Evolutionary conservation across 2,888 invertebrate species (phyloP).

Genomic region (Drosophila barbarae): DNA sequence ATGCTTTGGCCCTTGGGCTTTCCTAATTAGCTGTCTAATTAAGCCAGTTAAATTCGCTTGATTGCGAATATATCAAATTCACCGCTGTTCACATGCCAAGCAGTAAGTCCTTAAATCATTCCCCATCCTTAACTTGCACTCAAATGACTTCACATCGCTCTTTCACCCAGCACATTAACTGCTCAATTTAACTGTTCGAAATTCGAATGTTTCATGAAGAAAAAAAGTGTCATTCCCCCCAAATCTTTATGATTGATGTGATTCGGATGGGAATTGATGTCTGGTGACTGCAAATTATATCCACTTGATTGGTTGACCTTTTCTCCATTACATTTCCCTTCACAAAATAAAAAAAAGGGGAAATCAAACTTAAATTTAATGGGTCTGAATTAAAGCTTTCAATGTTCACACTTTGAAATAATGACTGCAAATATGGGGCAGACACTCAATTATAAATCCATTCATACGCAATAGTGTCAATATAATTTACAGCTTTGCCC

Average conservation of each 20-base stretch:
- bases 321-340: background rate
- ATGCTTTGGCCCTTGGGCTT: background rate
- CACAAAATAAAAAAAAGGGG: background rate
- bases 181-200: constrained; percentile 31
- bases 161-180: constrained; percentile 16
- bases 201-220: constrained; percentile 1
- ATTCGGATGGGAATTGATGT: constrained; percentile 11
- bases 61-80: background rate
- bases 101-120: constrained; percentile 5
- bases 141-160: constrained; percentile 9
- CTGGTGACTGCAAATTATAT: constrained; percentile 26
- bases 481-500: constrained; percentile 39
- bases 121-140: background rate
- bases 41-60: constrained; percentile 8
- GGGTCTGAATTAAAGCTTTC: constrained; percentile 11
- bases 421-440: constrained; percentile 34
- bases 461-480: constrained; percentile 40
- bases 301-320: constrained; percentile 24
- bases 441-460: constrained; percentile 35
- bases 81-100: background rate
- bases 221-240: constrained; percentile 21
- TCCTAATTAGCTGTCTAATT: constrained; percentile 40
- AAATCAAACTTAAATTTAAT: constrained; percentile 16
- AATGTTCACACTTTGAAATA: constrained; percentile 17
- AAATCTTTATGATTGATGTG: constrained; percentile 28